Conservation (phyloP, 2,113 vertebrate species). For the Gymnorhina tibicen region DNA sequence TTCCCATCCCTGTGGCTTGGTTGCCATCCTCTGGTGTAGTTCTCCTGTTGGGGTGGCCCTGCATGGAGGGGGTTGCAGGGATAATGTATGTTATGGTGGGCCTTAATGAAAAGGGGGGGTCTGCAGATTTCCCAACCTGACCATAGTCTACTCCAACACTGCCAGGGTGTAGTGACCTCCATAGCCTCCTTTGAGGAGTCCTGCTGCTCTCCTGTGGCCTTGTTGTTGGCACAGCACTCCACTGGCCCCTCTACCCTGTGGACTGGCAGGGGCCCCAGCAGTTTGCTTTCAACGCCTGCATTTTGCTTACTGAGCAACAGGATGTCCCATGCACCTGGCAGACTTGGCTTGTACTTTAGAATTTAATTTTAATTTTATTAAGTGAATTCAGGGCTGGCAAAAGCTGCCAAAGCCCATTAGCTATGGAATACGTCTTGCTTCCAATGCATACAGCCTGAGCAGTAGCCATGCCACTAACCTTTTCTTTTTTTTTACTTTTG, state of each 20-base stretch:
- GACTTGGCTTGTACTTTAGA: conserved; percentile 8
- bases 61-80: background rate
- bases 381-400: conserved; percentile 3
- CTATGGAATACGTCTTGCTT: background rate
- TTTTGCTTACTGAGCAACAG: background rate
- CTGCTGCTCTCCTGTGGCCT: background rate
- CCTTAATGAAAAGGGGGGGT: background rate
- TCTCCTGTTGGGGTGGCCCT: background rate
- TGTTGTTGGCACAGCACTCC: background rate
- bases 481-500: background rate
- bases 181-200: background rate
- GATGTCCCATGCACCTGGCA: conserved; percentile 20
- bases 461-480: background rate
- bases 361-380: conserved; percentile 54
- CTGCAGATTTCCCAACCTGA: background rate
- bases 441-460: background rate
- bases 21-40: background rate
- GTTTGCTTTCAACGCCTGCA: background rate
- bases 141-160: background rate
- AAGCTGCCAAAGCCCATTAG: conserved; percentile 6
- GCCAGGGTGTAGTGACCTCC: background rate
- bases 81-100: background rate
- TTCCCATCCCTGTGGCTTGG: background rate
- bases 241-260: background rate
- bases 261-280: background rate